phyloP scores from a whole-genome alignment of 2,888 invertebrate genomes.

The Apodemia duryi region DNA sequence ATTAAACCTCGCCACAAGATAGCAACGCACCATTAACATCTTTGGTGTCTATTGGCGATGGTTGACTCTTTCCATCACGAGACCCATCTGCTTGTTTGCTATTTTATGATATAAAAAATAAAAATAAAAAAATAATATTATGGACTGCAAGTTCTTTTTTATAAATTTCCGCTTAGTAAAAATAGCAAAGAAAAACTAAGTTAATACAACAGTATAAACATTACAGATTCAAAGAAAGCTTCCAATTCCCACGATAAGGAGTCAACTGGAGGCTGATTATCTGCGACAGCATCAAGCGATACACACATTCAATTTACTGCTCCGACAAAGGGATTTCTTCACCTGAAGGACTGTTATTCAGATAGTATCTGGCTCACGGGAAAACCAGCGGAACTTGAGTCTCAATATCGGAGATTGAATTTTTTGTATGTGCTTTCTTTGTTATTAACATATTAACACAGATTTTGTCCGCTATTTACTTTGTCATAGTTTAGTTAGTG shows the following conservation, averaged over 20 bases:
- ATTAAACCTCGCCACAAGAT: no score
- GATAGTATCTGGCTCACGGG: slow-evolving; percentile 8
- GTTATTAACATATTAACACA: background rate
- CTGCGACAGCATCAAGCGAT: slow-evolving; percentile 8
- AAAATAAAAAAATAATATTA: no score
- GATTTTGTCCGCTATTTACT: background rate
- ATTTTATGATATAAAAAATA: no score
- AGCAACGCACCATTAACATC: no score
- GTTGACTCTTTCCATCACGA: no score
- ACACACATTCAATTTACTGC: slow-evolving; percentile 15
- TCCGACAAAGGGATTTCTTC: slow-evolving; percentile 10
- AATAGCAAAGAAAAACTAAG: background rate
- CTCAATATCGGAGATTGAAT: background rate
- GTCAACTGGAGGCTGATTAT: slow-evolving; percentile 13
- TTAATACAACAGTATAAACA: background rate
- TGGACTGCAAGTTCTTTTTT: no score
- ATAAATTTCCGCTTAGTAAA: no score
- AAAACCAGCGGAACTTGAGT: background rate
- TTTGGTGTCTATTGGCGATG: no score
- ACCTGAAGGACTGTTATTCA: slow-evolving; percentile 12
- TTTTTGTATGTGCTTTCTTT: background rate
- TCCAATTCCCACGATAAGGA: slow-evolving; percentile 9
- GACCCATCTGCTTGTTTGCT: no score
- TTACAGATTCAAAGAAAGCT: slow-evolving; percentile 11
- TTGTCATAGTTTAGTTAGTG: no score